Evolutionary conservation across 2,888 invertebrate species (phyloP).

Genomic region (Mythimna pallens): DNA sequence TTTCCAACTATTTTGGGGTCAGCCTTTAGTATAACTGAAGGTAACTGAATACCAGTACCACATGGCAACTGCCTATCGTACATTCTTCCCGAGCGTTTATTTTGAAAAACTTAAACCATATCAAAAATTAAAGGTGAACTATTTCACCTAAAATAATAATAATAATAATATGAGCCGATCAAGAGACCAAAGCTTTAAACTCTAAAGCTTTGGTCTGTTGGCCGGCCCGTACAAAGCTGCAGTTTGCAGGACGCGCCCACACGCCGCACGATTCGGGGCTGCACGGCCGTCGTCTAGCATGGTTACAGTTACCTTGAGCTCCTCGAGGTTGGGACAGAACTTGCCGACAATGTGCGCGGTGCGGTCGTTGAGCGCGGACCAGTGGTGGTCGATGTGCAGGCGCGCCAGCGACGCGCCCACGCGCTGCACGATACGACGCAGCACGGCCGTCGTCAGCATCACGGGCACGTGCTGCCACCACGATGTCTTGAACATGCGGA

Average conservation of each 20-base stretch:
- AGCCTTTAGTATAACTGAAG: too few species aligned
- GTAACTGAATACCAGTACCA: too few species aligned
- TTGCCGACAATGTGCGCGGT: constrained; percentile 90
- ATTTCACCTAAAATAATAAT: too few species aligned
- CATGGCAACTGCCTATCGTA: too few species aligned
- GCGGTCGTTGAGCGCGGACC: constrained; percentile 87
- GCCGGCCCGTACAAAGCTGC: too few species aligned
- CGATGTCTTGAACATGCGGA: constrained; percentile 83
- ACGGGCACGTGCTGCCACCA: constrained; percentile 81
- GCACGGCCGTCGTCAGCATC: constrained; percentile 85
- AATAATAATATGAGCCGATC: too few species aligned
- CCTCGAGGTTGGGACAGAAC: constrained; percentile 90
- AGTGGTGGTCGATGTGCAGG: constrained; percentile 88
- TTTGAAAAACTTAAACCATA: too few species aligned
- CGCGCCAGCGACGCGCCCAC: constrained; percentile 85
- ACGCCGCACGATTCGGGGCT: constrained; percentile 88
- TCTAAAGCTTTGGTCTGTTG: too few species aligned
- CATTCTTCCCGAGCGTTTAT: too few species aligned
- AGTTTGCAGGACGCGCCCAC: constrained; percentile 78
- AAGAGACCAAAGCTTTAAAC: too few species aligned
- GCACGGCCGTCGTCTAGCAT: constrained; percentile 81
- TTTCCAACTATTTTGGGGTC: too few species aligned
- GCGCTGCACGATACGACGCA: constrained; percentile 88
- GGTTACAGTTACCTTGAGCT: constrained; percentile 76
- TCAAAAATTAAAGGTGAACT: too few species aligned